phyloP scores from a whole-genome alignment of 2,797 vertebrate species.

The Gorsachius magnificus region DNA sequence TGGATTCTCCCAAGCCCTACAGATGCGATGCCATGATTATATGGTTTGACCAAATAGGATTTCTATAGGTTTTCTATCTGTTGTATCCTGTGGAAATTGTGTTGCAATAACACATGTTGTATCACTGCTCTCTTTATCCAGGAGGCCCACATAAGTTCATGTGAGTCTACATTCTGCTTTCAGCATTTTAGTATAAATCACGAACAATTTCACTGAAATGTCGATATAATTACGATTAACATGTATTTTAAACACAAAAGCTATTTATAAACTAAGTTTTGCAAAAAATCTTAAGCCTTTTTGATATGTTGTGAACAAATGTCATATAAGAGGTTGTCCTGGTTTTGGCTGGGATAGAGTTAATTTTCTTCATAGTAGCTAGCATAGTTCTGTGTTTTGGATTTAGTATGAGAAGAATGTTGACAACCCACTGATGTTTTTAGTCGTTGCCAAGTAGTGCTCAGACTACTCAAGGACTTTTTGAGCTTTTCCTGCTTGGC shows the following conservation, averaged over 20 bases:
- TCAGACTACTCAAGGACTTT: too few species aligned
- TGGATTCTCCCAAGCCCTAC: not conserved
- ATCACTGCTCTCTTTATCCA: not conserved
- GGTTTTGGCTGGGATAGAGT: too few species aligned
- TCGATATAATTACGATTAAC: rapidly evolving
- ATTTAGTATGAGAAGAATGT: too few species aligned
- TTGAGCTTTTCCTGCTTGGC: too few species aligned
- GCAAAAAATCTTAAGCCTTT: not conserved
- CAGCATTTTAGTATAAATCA: not conserved
- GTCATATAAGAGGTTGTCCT: not conserved
- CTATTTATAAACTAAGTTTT: not conserved
- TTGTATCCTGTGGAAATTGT: not conserved
- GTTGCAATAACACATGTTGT: not conserved
- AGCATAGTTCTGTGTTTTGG: too few species aligned
- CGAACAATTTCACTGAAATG: not conserved
- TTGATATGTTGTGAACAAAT: not conserved
- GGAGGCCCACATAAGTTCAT: not conserved
- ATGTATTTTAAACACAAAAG: not conserved
- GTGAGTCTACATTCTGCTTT: not conserved
- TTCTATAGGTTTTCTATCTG: not conserved
- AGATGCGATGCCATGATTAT: not conserved
- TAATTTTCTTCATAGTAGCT: too few species aligned
- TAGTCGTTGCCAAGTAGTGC: too few species aligned
- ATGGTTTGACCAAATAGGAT: not conserved
- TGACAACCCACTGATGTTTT: too few species aligned